A percentile compares a stretch with the other conserved stretches of the same genome.
Evolutionary conservation across 2,797 vertebrate species (phyloP).

Genomic region (Glyptemys insculpta): DNA sequence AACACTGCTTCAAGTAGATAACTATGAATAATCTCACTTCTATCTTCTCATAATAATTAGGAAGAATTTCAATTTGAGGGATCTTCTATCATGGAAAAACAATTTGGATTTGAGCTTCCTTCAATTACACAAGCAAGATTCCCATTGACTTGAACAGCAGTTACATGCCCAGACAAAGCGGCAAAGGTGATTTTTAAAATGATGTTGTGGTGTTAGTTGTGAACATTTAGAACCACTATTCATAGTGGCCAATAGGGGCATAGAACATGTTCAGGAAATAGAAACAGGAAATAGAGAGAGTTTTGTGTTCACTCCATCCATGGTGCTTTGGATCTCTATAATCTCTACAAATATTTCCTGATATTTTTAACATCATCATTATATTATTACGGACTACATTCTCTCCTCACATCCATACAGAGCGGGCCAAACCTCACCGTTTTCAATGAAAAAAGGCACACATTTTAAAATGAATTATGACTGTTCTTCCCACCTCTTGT

Average conservation of each 20-base stretch:
- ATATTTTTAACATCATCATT: background rate
- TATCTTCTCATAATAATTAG: background rate
- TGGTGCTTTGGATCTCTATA: background rate
- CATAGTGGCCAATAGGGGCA: background rate
- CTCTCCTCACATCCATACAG: background rate
- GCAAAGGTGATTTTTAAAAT: background rate
- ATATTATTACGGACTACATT: background rate
- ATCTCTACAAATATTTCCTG: background rate
- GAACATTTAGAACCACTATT: background rate
- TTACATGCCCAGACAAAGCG: background rate
- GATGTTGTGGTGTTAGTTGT: background rate
- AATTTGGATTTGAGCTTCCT: background rate
- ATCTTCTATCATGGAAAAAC: background rate
- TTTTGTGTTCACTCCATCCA: background rate
- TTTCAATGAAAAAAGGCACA: background rate
- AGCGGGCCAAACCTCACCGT: rapidly evolving
- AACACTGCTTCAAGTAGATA: conserved; percentile 28
- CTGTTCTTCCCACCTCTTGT: background rate
- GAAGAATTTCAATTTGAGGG: background rate
- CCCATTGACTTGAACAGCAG: background rate
- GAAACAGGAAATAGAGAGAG: background rate
- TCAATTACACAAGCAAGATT: background rate
- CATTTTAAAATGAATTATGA: background rate
- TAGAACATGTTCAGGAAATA: background rate
- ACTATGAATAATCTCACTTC: background rate